A percentile compares a stretch with the other conserved stretches of the same genome.
Conservation (phyloP, 1,140 invertebrate genomes). For the Bombus picipes region DNA sequence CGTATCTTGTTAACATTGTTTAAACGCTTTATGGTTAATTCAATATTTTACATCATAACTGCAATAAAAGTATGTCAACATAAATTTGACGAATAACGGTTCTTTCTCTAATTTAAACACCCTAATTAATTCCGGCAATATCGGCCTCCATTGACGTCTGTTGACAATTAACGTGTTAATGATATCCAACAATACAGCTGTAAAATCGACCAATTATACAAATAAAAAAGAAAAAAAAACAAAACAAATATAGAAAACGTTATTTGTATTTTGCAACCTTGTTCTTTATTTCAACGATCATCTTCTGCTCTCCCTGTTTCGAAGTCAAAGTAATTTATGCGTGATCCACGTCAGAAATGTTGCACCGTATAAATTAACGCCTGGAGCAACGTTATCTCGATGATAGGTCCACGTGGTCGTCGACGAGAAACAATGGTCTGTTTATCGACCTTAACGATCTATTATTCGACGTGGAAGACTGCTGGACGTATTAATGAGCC, state of each 20-base stretch:
- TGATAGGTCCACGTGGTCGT: constrained; percentile 29
- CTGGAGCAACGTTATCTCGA: constrained; percentile 29
- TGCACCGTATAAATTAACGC: constrained; percentile 39
- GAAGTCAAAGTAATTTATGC: constrained; percentile 7
- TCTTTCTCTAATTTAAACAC: neutral
- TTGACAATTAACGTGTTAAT: neutral
- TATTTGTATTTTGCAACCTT: neutral
- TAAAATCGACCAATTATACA: neutral
- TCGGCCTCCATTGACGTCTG: too few relatives aligned
- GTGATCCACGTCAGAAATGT: constrained; percentile 26
- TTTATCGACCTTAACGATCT: constrained; percentile 51
- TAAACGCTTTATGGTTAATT: neutral
- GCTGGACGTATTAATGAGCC: constrained; percentile 40
- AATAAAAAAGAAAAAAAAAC: neutral
- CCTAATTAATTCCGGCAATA: neutral
- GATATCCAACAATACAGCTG: neutral
- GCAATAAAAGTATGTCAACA: neutral
- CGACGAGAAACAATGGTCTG: constrained; percentile 29
- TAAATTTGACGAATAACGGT: neutral
- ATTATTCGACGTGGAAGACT: constrained; percentile 41
- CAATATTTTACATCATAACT: neutral
- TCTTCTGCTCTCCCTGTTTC: neutral
- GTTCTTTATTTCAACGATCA: neutral
- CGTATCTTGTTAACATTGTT: neutral
- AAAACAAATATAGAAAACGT: neutral